These are phyloP conservation scores for Balearica regulorum DNA, from an alignment of 2,797 vertebrate species.

Conservation along the genomic window DNA sequence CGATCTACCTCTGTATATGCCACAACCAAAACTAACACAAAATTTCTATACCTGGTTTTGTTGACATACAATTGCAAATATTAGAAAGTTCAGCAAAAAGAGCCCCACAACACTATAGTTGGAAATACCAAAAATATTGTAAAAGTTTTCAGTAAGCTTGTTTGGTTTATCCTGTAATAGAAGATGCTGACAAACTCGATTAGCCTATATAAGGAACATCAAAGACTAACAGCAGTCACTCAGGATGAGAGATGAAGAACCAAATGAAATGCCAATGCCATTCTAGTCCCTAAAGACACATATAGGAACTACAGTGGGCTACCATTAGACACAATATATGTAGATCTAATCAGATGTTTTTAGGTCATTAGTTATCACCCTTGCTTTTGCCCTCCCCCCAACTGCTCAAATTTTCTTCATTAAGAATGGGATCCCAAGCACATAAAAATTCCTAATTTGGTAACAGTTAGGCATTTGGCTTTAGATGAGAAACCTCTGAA, in stretches of 20 bases:
- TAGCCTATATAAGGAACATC: not conserved
- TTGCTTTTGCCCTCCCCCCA: too few species aligned
- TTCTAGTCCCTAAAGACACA: not conserved
- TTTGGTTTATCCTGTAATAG: not conserved
- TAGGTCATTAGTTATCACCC: not conserved
- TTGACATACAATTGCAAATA: rapidly evolving
- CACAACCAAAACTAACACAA: not conserved
- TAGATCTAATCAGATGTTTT: not conserved
- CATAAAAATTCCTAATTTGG: not conserved
- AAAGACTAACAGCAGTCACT: not conserved
- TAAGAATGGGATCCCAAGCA: not conserved
- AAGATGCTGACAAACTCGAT: not conserved
- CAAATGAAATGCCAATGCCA: not conserved
- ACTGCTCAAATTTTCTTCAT: not conserved
- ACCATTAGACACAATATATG: not conserved
- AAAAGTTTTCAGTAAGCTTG: not conserved
- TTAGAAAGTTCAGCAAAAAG: not conserved
- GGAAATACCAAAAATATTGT: not conserved
- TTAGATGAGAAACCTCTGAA: not conserved
- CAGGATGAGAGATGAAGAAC: not conserved
- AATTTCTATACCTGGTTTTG: not conserved
- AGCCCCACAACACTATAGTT: not conserved
- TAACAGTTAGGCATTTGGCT: not conserved
- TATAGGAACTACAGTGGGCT: not conserved
- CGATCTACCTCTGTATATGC: not conserved